Base-by-base conservation (phyloP, 1,140 invertebrate species). In the Melitaea cinxia region DNA sequence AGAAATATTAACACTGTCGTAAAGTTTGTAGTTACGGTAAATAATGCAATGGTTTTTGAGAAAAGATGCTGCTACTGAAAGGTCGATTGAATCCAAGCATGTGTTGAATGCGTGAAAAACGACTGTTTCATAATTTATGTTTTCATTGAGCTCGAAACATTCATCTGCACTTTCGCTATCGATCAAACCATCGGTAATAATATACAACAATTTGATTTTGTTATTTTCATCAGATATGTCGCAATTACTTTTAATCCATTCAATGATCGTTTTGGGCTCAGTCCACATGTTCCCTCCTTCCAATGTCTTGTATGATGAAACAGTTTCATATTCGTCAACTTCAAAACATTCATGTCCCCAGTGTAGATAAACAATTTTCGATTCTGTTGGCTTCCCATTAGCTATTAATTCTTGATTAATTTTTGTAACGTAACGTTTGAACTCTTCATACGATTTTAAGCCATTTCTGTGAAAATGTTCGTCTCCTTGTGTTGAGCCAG, bases 21-120 rank as follows among this genome's bases (percentile, higher is more conserved):
- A 42, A 2, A 73, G 53, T 42, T 68, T 37, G 12, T 70, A 58
- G 28, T 78, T 78, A 30, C 65, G 42, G 37, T 71, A 73, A 42
- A 75, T 42, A 0, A 26, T 55, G 54, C 72, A 75, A 14, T 26
- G 56, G 7, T 57, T 67, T 19, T 78, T 78, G 30, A 78, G 71
- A 14, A 78, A 78, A 7, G 75, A 73, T n/a, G 75, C 58, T 37
- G 69, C 72, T 47, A 76, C 74, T 7, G 74, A 76, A 45, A 73
- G 56, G 7, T 76, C 61, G 0, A 76, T 65, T 14, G 23, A 1
- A 17, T 45, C 7, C 12, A 24, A 2, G 0, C 49, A 0, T 42
- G 69, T 39, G 58, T 72, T 68, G 14, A 70, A 68, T 5, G 66
- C 75, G 17, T 74, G 68, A 15, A 74, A 72, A 52, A 77, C 75